These are phyloP conservation scores for Oscheius myriophilus DNA, from an alignment of 2,888 invertebrate genomes.

Conservation along the genomic window DNA sequence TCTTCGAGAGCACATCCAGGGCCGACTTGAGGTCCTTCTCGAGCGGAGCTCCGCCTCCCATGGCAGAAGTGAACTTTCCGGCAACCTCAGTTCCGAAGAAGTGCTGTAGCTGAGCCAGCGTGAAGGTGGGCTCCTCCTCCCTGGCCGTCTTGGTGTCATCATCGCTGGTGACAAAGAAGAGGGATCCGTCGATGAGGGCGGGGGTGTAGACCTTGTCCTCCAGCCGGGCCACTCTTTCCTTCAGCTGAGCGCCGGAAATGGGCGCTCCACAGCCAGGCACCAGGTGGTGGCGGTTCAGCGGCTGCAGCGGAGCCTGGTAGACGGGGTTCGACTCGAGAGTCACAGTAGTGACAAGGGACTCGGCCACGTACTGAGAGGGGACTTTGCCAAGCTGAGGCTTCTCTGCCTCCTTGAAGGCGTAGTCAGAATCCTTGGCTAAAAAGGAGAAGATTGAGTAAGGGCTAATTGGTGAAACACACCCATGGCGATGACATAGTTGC, in stretches of 20 bases:
- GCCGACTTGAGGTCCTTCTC: neutral
- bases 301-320: slow-evolving; percentile 6
- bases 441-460: neutral
- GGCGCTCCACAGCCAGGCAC: slow-evolving; percentile 15
- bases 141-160: slow-evolving; percentile 18
- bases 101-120: neutral
- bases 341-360: slow-evolving; percentile 7
- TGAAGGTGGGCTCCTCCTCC: slow-evolving; percentile 9
- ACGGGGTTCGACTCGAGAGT: slow-evolving; percentile 7
- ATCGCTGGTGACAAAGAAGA: slow-evolving; percentile 12
- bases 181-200: neutral
- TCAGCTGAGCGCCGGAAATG: neutral
- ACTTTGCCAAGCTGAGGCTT: slow-evolving; percentile 8
- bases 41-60: neutral
- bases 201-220: slow-evolving; percentile 22
- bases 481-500: no score
- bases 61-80: slow-evolving; percentile 1
- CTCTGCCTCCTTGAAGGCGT: slow-evolving; percentile 14
- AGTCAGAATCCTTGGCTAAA: slow-evolving; percentile 5
- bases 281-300: slow-evolving; percentile 5
- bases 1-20: neutral
- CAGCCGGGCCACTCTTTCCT: slow-evolving; percentile 16
- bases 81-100: slow-evolving; percentile 4
- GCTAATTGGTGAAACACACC: no score
- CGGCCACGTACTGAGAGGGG: slow-evolving; percentile 13